Evolutionary conservation across 2,888 invertebrate genomes (phyloP), one percentile per base, ranked within the genome.

Genomic region (Harpalus rubripes): DNA sequence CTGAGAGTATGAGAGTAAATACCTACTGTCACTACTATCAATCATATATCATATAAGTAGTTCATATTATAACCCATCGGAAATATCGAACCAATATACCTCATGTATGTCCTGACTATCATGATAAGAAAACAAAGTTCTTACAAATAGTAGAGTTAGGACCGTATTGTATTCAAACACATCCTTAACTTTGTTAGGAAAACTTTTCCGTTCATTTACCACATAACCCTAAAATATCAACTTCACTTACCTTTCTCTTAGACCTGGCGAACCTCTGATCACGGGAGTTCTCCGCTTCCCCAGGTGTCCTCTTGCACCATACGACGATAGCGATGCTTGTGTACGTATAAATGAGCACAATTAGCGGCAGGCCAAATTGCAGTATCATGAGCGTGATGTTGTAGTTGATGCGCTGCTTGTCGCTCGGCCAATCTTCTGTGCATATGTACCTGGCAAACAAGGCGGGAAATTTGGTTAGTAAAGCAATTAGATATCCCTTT

Each of bases 291-390:
- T 97, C 96, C 0, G 97, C 97, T 90, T 98, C 98, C 0, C 98
- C 98, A 0, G 98, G 97, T 7, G 96, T 95, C 56, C 95, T 92
- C 87, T 96, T 96, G 22, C 96, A 96, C 97, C 97, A 97, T 65
- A 98, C 96, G 12, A 96, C 95, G 76, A 96, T 93, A 0, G 96
- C 97, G 86, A 98, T 98, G 87, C 96, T 94, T 0, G 95, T 95
- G 90, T 98, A 98, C 0, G 98, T 97, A 90, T 96, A 96, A 85
- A 97, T 92, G 15, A 98, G 93, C 59, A 97, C 96, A 26, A 93
- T 90, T 86, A 97, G 92, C 0, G 98, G 98, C 86, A 98, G 92
- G 86, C 96, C 93, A 90, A 97, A 98, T 91, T 98, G 98, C 78
- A 98, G 93, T 61, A 95, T 93, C 91, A 97, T 93, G 86, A 98